Evolutionary conservation across 2,888 invertebrate species (phyloP).

Genomic region (Xanthorhoe designata): DNA sequence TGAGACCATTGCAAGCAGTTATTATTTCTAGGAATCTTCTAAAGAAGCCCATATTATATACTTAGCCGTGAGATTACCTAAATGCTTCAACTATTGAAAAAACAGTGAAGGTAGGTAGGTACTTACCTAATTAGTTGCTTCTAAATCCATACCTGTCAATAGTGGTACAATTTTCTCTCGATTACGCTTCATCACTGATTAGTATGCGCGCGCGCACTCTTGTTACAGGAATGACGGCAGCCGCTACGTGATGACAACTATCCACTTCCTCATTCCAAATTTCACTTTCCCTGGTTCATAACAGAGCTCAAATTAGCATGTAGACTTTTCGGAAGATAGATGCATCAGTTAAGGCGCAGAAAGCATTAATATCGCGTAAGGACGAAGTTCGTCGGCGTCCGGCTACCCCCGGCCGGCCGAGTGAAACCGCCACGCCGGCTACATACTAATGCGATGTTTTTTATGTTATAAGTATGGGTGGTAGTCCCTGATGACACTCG

Average conservation of each 20-base stretch:
- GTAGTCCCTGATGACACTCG: slow-evolving; percentile 57
- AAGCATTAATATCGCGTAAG: slow-evolving; percentile 73
- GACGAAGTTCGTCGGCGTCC: slow-evolving; percentile 68
- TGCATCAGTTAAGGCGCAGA: slow-evolving; percentile 65
- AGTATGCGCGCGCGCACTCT: slow-evolving; percentile 67
- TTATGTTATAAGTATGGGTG: slow-evolving; percentile 82
- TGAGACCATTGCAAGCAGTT: no score
- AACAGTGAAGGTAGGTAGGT: no score
- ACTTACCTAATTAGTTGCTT: background rate
- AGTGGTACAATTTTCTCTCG: slow-evolving; percentile 78
- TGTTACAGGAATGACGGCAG: slow-evolving; percentile 81
- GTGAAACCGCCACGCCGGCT: slow-evolving; percentile 73
- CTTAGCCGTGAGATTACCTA: no score
- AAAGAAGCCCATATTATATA: no score
- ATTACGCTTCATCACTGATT: slow-evolving; percentile 76
- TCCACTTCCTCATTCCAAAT: slow-evolving; percentile 35
- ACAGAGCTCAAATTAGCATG: slow-evolving; percentile 48
- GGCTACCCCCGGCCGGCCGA: slow-evolving; percentile 55
- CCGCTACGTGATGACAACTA: slow-evolving; percentile 59
- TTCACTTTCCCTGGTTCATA: slow-evolving; percentile 44
- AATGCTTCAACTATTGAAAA: no score
- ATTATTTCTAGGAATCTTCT: no score
- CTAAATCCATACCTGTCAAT: slow-evolving; percentile 52
- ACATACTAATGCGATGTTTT: slow-evolving; percentile 72
- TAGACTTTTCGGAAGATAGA: slow-evolving; percentile 49